Evolutionary conservation across 2,797 vertebrate species (phyloP).

Genomic region (Hapalemur alaotrensis): DNA sequence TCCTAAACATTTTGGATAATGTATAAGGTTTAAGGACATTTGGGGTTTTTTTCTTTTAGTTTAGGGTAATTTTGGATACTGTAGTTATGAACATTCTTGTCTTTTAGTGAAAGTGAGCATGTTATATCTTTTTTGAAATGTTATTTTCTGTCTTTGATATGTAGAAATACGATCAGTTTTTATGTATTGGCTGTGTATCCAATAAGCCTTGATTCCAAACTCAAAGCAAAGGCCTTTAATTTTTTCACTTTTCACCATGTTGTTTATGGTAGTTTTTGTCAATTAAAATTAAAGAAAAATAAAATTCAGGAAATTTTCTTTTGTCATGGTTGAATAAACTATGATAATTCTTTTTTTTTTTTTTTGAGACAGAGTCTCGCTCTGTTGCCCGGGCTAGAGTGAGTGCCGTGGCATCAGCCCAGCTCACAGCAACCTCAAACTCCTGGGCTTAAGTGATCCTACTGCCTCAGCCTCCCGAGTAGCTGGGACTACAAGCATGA

Average conservation of each 20-base stretch:
- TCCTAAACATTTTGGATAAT: neutral
- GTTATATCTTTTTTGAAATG: neutral
- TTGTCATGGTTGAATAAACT: neutral
- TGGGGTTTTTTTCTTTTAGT: neutral
- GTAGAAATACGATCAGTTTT: neutral
- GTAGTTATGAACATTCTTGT: neutral
- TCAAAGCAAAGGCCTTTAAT: neutral
- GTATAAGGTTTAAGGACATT: neutral
- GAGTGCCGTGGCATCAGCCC: no score
- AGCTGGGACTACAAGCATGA: no score
- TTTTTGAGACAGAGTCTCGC: no score
- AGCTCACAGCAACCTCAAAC: no score
- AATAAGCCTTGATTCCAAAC: neutral
- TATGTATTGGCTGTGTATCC: neutral
- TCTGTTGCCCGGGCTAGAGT: no score
- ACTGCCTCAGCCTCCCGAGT: no score
- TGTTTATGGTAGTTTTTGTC: neutral
- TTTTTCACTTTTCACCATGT: neutral
- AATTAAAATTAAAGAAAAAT: neutral
- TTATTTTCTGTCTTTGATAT: neutral
- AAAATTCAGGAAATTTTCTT: neutral
- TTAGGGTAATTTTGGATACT: neutral
- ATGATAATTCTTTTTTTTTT: no score
- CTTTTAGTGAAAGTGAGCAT: neutral
- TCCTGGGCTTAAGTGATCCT: no score